Conservation (phyloP, 1,140 invertebrate genomes). For the Mercenaria mercenaria region DNA sequence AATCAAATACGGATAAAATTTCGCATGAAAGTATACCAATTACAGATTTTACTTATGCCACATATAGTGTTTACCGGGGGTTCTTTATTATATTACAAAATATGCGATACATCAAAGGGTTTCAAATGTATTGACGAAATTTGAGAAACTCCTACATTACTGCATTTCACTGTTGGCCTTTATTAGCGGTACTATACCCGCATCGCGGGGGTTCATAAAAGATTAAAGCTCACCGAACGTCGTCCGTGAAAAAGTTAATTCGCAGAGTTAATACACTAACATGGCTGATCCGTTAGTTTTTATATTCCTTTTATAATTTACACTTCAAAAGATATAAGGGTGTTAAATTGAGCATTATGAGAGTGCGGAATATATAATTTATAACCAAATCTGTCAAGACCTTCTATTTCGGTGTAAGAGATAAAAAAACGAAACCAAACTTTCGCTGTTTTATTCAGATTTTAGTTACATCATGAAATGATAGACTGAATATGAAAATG, state of each 20-base stretch:
- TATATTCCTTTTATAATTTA: slow-evolving; percentile 21
- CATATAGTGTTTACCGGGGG: neutral
- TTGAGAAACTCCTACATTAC: slow-evolving; percentile 14
- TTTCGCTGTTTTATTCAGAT: slow-evolving; percentile 13
- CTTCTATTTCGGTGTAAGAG: neutral
- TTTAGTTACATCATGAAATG: neutral
- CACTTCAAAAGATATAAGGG: slow-evolving; percentile 28
- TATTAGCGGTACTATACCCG: neutral
- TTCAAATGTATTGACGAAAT: slow-evolving; percentile 24
- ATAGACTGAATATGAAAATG: neutral
- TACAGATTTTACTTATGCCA: neutral
- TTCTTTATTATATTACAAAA: slow-evolving; percentile 12
- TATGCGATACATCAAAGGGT: slow-evolving; percentile 33
- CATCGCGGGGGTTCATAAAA: slow-evolving; percentile 10
- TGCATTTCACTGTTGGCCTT: neutral
- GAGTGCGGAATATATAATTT: neutral
- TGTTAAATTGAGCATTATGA: slow-evolving; percentile 35
- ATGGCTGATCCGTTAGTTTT: slow-evolving; percentile 11
- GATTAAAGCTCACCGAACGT: neutral
- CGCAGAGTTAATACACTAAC: slow-evolving; percentile 23
- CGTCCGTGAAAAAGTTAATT: slow-evolving; percentile 31
- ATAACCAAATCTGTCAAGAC: slow-evolving; percentile 34
- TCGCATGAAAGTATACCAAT: neutral
- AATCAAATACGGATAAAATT: slow-evolving; percentile 1
- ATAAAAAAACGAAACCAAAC: neutral